Evolutionary conservation across 2,113 vertebrate species (phyloP).

Genomic region (Saguinus imperator): DNA sequence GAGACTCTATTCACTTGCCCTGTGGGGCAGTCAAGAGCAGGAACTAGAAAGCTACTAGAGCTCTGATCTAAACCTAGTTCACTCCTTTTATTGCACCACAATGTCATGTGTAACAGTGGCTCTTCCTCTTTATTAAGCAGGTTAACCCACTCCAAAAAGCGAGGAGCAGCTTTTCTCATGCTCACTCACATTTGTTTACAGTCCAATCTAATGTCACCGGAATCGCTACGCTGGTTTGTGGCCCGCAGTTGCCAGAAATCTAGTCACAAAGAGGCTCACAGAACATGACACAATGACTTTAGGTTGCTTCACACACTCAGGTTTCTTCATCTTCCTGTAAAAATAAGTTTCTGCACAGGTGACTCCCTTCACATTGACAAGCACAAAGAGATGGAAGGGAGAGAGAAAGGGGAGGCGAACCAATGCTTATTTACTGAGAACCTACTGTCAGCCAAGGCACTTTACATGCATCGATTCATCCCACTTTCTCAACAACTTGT

Average conservation of each 20-base stretch:
- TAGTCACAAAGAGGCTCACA: conserved; percentile 32
- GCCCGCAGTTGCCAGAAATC: neutral
- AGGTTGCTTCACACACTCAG: conserved; percentile 51
- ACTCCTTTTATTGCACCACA: neutral
- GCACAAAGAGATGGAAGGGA: neutral
- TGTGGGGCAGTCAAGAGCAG: neutral
- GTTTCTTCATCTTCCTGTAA: conserved; percentile 62
- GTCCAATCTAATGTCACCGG: neutral
- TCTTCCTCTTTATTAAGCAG: conserved; percentile 42
- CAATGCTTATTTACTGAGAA: neutral
- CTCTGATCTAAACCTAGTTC: neutral
- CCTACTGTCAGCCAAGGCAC: too few species aligned
- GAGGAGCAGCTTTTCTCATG: neutral
- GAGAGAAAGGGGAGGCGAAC: neutral
- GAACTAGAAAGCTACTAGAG: neutral
- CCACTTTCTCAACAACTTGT: neutral
- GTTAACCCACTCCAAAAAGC: neutral
- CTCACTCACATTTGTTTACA: conserved; percentile 41
- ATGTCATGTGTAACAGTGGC: neutral
- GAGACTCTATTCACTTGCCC: neutral
- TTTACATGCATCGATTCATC: neutral
- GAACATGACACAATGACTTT: conserved; percentile 54
- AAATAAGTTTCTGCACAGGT: conserved; percentile 41
- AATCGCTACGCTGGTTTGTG: neutral
- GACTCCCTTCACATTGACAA: neutral